These are phyloP conservation scores for Brachionichthys hirsutus DNA, from an alignment of 2,113 vertebrate species.

Conservation along the genomic window DNA sequence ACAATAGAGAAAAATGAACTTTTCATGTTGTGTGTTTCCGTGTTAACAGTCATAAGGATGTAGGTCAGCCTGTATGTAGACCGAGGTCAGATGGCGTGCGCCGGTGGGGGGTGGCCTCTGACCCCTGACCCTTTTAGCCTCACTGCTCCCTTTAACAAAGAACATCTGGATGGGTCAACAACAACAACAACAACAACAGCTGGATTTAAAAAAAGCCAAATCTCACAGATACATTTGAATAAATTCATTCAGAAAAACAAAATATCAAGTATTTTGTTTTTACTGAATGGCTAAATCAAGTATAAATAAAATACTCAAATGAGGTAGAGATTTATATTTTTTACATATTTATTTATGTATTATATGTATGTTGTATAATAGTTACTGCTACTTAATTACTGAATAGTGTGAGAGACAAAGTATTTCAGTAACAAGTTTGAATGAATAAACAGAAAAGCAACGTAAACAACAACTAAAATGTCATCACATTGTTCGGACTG, in stretches of 20 bases:
- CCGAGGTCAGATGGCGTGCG: constrained; percentile 53
- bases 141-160: constrained; percentile 33
- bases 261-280: not conserved
- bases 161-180: constrained; percentile 19
- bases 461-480: too few relatives aligned
- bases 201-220: constrained; percentile 14
- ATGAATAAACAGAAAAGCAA: too few relatives aligned
- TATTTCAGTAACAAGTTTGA: too few relatives aligned
- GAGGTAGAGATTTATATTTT: too few relatives aligned
- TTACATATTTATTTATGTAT: too few relatives aligned
- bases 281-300: too few relatives aligned
- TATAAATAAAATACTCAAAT: not conserved
- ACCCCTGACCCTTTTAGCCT: constrained; percentile 43
- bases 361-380: too few relatives aligned
- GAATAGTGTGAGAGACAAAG: too few relatives aligned
- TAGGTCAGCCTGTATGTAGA: constrained; percentile 56
- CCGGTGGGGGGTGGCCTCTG: constrained; percentile 61
- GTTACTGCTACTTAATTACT: too few relatives aligned
- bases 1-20: too few relatives aligned
- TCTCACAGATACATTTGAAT: not conserved
- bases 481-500: too few relatives aligned
- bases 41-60: constrained; percentile 14
- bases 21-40: too few relatives aligned
- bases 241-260: constrained; percentile 21
- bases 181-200: constrained; percentile 9